Conservation (phyloP, 2,888 invertebrate genomes). For the Tenthredo distinguenda region DNA sequence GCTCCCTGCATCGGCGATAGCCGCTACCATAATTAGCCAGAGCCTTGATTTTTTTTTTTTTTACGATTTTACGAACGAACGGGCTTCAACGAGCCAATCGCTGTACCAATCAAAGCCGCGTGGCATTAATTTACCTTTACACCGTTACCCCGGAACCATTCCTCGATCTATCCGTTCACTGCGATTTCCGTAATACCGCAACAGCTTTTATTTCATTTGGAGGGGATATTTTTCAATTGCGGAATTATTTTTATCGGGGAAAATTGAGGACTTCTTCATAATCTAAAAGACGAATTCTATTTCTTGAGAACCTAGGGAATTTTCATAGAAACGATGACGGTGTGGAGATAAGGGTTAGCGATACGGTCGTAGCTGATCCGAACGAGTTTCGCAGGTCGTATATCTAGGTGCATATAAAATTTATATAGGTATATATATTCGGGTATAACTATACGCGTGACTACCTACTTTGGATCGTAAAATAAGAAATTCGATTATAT, state of each 20-base stretch:
- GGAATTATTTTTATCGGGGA: too few relatives aligned
- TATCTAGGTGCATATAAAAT: constrained; percentile 21
- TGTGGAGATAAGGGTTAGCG: not conserved
- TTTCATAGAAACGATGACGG: not conserved
- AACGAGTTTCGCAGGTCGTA: constrained; percentile 34
- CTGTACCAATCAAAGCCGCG: constrained; percentile 40
- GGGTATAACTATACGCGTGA: not conserved
- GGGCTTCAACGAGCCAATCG: constrained; percentile 48
- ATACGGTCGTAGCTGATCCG: constrained; percentile 22
- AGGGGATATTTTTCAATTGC: not conserved
- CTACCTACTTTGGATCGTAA: constrained; percentile 31
- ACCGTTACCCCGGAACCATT: not conserved
- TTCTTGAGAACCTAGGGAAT: not conserved
- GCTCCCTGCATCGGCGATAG: not conserved
- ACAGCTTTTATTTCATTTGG: not conserved
- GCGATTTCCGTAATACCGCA: not conserved
- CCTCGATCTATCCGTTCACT: not conserved
- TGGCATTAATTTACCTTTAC: constrained; percentile 48
- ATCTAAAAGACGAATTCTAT: not conserved
- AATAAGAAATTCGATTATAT: constrained; percentile 41
- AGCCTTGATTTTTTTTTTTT: constrained; percentile 29
- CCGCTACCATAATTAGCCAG: not conserved
- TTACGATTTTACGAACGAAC: constrained; percentile 48
- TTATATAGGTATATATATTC: not conserved
- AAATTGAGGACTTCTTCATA: too few relatives aligned